Base-by-base conservation (phyloP, 2,113 vertebrate genomes). In the Gnathonemus echidnorhynchus region DNA sequence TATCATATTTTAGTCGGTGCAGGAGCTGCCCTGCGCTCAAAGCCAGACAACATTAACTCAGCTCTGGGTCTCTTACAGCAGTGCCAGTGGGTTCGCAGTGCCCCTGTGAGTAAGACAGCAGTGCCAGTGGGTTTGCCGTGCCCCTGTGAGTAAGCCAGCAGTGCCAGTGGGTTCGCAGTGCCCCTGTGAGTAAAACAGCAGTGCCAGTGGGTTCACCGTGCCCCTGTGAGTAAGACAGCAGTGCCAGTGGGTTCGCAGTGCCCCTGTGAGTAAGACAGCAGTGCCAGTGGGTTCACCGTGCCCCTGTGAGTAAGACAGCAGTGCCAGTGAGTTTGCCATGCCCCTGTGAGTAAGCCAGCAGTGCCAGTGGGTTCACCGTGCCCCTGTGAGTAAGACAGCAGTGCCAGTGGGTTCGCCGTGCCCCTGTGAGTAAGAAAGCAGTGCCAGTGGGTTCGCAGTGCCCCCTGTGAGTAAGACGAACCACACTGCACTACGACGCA, bases 401-500 rank as follows among this genome's bases (percentile, higher is more conserved):
- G 35, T 8, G 17, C 45, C 45, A 46, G 45, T 53, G 15, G 17
- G 86, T 87, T 31, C 7, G 39, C 17, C 2, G 35, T 35, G 27
- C 50, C 80, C 80, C 86, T 53, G 86, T 56, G 48, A 87, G 11
- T 6, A 35, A 52, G 86, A 87, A 13, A 49, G 48, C 48, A 49
- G 48, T 49, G 48, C 48, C 48, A 50, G 49, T 50, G 31, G 8
- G 86, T 87, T 35, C 19, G 8, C 9, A 0, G 21, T 39, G 50
- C 86, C 83, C 83, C 86, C 39, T 53, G 86, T 56, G n/a, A 87
- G n/a, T 8, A 39, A 53, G 86, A 87, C 15, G 31, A 87, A 58
- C 50, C 31, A 88, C 11, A 31, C 2, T 56, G 31, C 52, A 35
- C 35, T 58, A 42, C 52, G 52, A 88, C 35, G 19, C 6, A 0